Conservation (phyloP, 2,888 invertebrate genomes). For the Nesidiocoris tenuis region DNA sequence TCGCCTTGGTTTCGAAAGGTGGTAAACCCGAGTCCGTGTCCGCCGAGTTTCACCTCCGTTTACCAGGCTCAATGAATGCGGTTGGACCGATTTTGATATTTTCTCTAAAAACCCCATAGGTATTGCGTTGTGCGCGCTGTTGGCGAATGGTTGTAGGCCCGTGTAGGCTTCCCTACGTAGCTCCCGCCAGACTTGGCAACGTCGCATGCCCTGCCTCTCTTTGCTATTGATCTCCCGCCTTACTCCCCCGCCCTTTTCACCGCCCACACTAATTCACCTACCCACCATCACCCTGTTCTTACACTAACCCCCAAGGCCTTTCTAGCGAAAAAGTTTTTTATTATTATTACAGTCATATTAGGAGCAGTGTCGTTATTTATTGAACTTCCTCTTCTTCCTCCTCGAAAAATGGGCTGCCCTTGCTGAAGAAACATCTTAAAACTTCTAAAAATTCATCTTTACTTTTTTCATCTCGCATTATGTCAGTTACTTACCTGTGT, state of each 20-base stretch:
- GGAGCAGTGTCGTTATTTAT: neutral
- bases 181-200: slow-evolving; percentile 38
- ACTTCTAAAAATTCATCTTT: too few relatives aligned
- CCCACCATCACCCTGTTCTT: slow-evolving; percentile 5
- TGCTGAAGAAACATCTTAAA: too few relatives aligned
- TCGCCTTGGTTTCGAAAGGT: neutral
- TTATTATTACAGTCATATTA: slow-evolving; percentile 23
- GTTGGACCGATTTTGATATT: too few relatives aligned
- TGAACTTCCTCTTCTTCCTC: neutral
- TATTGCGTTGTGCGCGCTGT: too few relatives aligned
- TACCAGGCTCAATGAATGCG: too few relatives aligned
- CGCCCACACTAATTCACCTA: slow-evolving; percentile 16
- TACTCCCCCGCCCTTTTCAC: slow-evolving; percentile 18
- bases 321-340: slow-evolving; percentile 24
- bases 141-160: neutral
- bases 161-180: slow-evolving; percentile 37
- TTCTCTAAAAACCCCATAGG: too few relatives aligned
- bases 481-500: too few relatives aligned
- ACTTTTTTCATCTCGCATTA: too few relatives aligned
- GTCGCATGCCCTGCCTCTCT: slow-evolving; percentile 46
- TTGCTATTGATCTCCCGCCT: slow-evolving; percentile 51
- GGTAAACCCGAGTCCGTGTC: slow-evolving; percentile 25
- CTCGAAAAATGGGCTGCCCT: too few relatives aligned
- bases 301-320: slow-evolving; percentile 3
- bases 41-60: too few relatives aligned